Evolutionary conservation across 2,888 invertebrate species (phyloP).

Genomic region (Eucera pruinosa): DNA sequence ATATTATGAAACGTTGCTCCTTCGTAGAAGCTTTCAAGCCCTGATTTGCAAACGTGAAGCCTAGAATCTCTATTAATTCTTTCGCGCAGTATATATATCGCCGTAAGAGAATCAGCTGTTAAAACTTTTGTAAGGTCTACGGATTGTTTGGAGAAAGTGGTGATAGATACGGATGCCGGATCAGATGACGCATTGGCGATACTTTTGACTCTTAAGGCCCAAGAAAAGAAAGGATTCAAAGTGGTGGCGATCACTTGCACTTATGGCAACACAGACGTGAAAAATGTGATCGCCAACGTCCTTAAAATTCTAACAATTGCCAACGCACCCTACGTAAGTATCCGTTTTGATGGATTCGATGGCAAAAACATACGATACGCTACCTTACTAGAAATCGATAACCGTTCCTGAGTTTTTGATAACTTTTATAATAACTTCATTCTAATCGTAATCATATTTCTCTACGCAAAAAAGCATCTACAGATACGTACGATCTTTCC

Average conservation of each 20-base stretch:
- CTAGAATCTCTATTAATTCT: background rate
- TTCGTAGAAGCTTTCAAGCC: too few species aligned
- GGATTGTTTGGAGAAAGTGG: conserved; percentile 33
- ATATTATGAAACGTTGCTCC: too few species aligned
- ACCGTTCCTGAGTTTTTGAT: too few species aligned
- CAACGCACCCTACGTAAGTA: conserved; percentile 79
- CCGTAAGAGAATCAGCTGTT: conserved; percentile 20
- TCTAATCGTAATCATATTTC: too few species aligned
- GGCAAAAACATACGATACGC: too few species aligned
- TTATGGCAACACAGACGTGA: conserved; percentile 85
- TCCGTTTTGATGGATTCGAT: too few species aligned
- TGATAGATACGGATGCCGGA: conserved; percentile 85
- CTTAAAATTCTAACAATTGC: conserved; percentile 84
- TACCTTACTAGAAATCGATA: too few species aligned
- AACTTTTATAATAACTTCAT: too few species aligned
- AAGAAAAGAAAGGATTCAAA: conserved; percentile 74
- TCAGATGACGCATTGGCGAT: conserved; percentile 85
- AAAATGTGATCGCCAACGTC: conserved; percentile 85
- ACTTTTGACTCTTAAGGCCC: conserved; percentile 78
- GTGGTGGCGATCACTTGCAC: conserved; percentile 86
- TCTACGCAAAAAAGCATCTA: too few species aligned
- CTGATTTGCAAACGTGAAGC: too few species aligned
- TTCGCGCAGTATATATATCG: conserved; percentile 25
- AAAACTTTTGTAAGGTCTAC: conserved; percentile 33
- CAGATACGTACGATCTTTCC: too few species aligned